Evolutionary conservation across 2,888 invertebrate genomes (phyloP).

Genomic region (Disparrhopalites patrizii): DNA sequence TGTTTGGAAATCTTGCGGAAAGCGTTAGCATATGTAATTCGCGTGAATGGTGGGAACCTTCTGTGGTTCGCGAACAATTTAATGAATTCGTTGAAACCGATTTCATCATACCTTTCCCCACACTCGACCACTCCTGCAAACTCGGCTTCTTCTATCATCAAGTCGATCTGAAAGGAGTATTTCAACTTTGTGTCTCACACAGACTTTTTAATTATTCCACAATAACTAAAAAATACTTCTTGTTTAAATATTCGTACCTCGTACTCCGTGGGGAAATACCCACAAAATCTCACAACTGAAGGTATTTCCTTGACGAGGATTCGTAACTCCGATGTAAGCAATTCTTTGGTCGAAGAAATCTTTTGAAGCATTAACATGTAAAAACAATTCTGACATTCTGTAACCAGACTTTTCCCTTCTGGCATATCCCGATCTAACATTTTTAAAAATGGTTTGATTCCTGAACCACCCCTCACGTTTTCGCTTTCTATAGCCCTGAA

Average conservation of each 20-base stretch:
- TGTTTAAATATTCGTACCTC: conserved; percentile 31
- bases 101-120: conserved; percentile 29
- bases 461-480: no score
- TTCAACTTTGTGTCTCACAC: neutral
- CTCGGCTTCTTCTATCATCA: conserved; percentile 44
- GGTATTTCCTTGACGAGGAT: conserved; percentile 46
- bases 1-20: conserved; percentile 22
- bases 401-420: conserved; percentile 38
- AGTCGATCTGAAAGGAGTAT: conserved; percentile 31
- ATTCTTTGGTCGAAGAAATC: conserved; percentile 35
- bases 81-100: conserved; percentile 43
- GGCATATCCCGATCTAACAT: conserved; percentile 37
- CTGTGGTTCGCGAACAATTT: conserved; percentile 45
- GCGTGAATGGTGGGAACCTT: conserved; percentile 27
- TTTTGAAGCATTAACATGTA: conserved; percentile 43
- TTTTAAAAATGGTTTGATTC: conserved; percentile 35
- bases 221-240: neutral
- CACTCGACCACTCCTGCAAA: conserved; percentile 29
- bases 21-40: conserved; percentile 29
- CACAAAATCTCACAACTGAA: conserved; percentile 41
- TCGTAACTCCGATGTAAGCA: conserved; percentile 34
- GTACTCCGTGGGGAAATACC: conserved; percentile 45
- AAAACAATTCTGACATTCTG: conserved; percentile 43
- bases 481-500: no score
- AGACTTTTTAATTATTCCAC: neutral